Percentiles rank a stretch among this genome's conserved stretches.
These are phyloP conservation scores for Saturnia japonica DNA, from an alignment of 2,888 invertebrate genomes.

Conservation along the genomic window DNA sequence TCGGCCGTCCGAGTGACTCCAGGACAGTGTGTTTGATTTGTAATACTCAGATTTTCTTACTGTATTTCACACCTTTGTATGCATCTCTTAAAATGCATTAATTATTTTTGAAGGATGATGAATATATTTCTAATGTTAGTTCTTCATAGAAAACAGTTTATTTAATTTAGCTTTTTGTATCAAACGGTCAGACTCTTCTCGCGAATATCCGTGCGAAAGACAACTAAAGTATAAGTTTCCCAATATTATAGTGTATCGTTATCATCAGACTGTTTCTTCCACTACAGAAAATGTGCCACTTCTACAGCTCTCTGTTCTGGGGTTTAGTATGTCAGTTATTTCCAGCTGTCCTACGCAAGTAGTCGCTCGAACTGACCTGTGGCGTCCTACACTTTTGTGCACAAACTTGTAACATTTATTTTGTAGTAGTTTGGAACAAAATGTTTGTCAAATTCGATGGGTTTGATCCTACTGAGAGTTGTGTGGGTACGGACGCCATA, in stretches of 20 bases:
- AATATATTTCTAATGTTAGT: background rate
- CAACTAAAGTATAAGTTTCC: background rate
- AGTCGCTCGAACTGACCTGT: background rate
- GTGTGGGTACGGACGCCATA: background rate
- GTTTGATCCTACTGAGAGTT: background rate
- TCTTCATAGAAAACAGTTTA: background rate
- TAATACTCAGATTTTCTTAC: constrained; percentile 1
- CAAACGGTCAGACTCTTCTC: background rate
- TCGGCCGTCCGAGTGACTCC: constrained; percentile 15
- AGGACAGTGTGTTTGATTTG: constrained; percentile 16
- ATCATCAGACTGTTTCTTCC: background rate
- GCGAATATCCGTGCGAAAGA: background rate
- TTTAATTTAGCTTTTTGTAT: background rate
- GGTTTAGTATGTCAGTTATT: background rate
- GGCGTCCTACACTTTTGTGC: background rate
- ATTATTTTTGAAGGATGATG: background rate
- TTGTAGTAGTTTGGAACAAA: background rate
- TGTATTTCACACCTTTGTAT: background rate
- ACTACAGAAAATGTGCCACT: background rate
- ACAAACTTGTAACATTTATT: background rate
- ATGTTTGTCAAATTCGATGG: background rate
- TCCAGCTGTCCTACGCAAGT: background rate
- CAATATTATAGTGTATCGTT: background rate
- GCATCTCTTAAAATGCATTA: background rate
- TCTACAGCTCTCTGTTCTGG: background rate